Conservation (phyloP, 2,113 vertebrate genomes). For the Mobula hypostoma region DNA sequence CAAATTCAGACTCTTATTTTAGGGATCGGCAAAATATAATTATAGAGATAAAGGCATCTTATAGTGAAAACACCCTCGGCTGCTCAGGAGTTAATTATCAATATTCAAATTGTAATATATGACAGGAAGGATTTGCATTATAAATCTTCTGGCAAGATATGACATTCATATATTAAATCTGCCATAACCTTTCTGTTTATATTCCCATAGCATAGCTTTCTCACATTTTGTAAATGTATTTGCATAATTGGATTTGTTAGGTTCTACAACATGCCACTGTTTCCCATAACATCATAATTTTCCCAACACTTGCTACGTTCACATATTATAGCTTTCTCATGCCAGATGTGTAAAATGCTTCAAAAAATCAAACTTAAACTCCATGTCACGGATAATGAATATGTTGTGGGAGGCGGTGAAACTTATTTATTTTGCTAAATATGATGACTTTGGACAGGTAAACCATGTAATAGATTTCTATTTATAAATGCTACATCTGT, state of each 20-base stretch:
- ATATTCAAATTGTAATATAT: neutral
- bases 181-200: neutral
- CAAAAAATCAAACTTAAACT: neutral
- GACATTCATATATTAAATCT: neutral
- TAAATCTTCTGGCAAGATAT: neutral
- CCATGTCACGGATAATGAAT: neutral
- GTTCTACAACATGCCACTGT: neutral
- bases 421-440: neutral
- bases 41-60: neutral
- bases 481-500: neutral
- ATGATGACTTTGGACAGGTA: neutral
- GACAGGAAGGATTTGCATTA: neutral
- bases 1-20: neutral
- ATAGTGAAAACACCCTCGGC: neutral
- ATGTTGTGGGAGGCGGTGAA: neutral
- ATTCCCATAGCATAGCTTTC: neutral
- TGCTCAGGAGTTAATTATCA: neutral
- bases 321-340: neutral
- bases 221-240: slow-evolving; percentile 9
- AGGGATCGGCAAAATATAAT: neutral
- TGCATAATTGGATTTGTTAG: neutral
- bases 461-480: neutral
- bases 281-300: slow-evolving; percentile 35
- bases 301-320: neutral
- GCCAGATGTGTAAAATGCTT: slow-evolving; percentile 22